phyloP scores from a whole-genome alignment of 2,888 invertebrate genomes.

The Galeruca laticollis region DNA sequence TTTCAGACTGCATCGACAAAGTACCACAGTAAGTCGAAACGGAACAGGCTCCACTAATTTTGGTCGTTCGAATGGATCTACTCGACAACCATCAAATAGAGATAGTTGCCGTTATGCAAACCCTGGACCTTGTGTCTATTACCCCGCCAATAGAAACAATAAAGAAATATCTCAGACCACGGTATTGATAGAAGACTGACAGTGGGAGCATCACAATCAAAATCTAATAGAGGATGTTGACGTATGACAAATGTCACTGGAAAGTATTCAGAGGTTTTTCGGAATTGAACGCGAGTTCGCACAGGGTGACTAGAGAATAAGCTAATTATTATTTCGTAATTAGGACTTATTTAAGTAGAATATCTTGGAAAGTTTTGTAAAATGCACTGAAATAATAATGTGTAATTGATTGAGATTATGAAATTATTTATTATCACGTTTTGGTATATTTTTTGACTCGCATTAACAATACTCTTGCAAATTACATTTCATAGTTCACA shows the following conservation, averaged over 20 bases:
- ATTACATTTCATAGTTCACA: no score
- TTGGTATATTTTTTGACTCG: neutral
- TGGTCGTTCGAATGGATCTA: conserved; percentile 58
- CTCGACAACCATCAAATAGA: conserved; percentile 31
- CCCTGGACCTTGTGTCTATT: conserved; percentile 71
- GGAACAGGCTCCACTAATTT: conserved; percentile 47
- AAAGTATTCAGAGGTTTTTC: conserved; percentile 29
- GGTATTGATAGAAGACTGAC: conserved; percentile 33
- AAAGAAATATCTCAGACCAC: conserved; percentile 61
- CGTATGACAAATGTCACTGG: conserved; percentile 29
- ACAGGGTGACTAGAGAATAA: conserved; percentile 23
- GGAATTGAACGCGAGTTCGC: conserved; percentile 11
- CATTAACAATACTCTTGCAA: neutral
- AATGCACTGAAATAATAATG: neutral
- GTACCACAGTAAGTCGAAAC: conserved; percentile 65
- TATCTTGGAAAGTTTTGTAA: neutral
- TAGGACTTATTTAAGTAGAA: neutral
- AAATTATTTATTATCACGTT: neutral
- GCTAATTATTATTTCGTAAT: neutral
- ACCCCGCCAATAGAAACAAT: conserved; percentile 65
- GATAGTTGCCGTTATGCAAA: conserved; percentile 55
- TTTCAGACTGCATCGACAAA: conserved; percentile 69
- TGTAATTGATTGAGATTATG: neutral
- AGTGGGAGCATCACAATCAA: conserved; percentile 29
- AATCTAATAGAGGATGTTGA: conserved; percentile 24